phyloP scores from a whole-genome alignment of 2,113 vertebrate species.

The Xenotilapia longispinis region DNA sequence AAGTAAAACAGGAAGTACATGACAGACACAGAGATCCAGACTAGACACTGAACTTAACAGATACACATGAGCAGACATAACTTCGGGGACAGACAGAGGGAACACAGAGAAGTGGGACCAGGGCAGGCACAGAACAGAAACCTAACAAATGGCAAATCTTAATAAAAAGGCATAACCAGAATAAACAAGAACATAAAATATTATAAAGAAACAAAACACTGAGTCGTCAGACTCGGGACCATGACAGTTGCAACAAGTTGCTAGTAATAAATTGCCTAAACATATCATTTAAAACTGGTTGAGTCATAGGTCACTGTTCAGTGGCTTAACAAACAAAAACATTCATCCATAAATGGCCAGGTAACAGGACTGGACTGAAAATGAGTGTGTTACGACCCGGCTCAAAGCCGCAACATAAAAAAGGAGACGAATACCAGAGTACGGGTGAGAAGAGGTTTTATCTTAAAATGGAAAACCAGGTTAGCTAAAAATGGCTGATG shows the following conservation, averaged over 20 bases:
- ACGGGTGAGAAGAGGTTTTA: too few species aligned
- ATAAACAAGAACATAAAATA: background rate
- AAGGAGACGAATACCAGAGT: too few species aligned
- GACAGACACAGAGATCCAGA: background rate
- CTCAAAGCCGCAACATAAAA: too few species aligned
- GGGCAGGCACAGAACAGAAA: background rate
- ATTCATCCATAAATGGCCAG: background rate
- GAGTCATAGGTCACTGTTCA: background rate
- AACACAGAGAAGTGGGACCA: background rate
- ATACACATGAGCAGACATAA: background rate
- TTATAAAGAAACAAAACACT: background rate
- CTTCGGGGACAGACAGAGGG: background rate
- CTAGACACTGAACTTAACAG: background rate
- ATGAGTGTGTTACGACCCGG: too few species aligned
- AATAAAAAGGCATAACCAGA: background rate
- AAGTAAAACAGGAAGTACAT: background rate
- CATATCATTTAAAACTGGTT: background rate
- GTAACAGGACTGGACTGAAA: background rate
- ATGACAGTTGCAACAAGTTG: background rate
- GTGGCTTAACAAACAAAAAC: background rate
- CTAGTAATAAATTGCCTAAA: background rate
- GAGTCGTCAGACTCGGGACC: background rate
- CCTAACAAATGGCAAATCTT: background rate
- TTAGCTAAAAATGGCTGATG: too few species aligned
- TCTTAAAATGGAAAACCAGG: too few species aligned